Base-by-base conservation (phyloP, 2,797 vertebrate genomes). In the Muraenolepis orangiensis region DNA sequence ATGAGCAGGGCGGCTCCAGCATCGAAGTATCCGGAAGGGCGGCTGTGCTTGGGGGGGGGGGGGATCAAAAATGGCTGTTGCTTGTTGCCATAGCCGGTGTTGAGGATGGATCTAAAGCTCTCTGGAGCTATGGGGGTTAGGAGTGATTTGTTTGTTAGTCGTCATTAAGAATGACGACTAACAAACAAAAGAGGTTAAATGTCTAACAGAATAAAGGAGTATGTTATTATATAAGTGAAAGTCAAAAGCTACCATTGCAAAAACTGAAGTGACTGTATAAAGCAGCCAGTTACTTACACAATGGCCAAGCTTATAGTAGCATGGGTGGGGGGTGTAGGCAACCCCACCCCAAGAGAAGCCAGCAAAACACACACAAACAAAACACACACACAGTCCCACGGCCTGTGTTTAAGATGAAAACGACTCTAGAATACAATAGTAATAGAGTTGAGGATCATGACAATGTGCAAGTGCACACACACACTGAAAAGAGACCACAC, bases 251-350 rank as follows among this genome's bases (percentile, higher is more conserved):
- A 69, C 70, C 70, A 82, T 81, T 31, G 71, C 70, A 77, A 82
- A 23, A 79, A 77, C 73, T 80, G 81, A n/a, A 66, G 38, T 78
- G 80, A 86, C 85, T 80, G 76, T 75, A 76, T 82, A 82, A 83
- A 88, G 36, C 79, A 81, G 72, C 68, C 34, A 86, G 86, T 76
- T 94, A 98, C 97, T 99, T 98, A 99, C 97, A 95, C 98, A 98
- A 91, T 98, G 95, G 93, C 97, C 97, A 93, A 98, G 96, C 97
- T 99, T 94, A 94, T 84, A 94, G 91, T 92, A 87, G 96, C 96
- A 93, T 88, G 91, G 91, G 88, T 87, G 88, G 90, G 92, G 87
- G 95, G 88, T 93, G 85, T n/a, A n/a, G n/a, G n/a, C n/a, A n/a
- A n/a, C n/a, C n/a, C n/a, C n/a, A n/a, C n/a, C n/a, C n/a, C n/a